Evolutionary conservation across 2,113 vertebrate species (phyloP), one percentile per base, ranked within the genome.

Genomic region (Myotis lucifugus): DNA sequence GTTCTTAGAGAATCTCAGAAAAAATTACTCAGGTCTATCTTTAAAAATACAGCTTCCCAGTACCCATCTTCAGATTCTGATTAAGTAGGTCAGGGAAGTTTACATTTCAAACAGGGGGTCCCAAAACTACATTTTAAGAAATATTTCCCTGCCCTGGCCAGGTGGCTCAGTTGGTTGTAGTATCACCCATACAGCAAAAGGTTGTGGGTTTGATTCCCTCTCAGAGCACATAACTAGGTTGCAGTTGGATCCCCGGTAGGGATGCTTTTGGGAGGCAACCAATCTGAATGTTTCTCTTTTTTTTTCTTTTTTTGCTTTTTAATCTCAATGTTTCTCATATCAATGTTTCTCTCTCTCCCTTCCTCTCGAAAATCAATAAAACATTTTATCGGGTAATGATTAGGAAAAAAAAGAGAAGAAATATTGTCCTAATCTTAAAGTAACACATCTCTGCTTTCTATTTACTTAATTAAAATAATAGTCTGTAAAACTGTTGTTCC

Each of bases 11-110:
- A 90, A 61, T 70, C 72, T 76, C 66, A 69, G 40, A 56, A 85
- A 40, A 40, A 82, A 25, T 42, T 40, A 85, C 1, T 4, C 12
- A 72, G n/a, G 21, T 56, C 0, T 64, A 42, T 34, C 40, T 85
- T 81, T 88, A 79, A 97, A 93, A 96, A 59, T 50, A 73, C 23
- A 91, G 77, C 27, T 42, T 77, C 10, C 40, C 46, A 12, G 0
- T 12, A 40, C 8, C 61, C 42, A 76, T 69, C 23, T 9, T 79
- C 81, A 81, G 15, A 90, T n/a, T 79, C 81, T 85, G 15, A 90
- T n/a, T 89, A 77, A 70, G 19, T 64, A 66, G 12, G 13, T 64
- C 40, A n/a, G 18, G 46, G 46, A 90, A 52, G 84, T 48, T 25
- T 82, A 70, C 2, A 61, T 92, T 64, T 91, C 86, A 73, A 89